Percentiles rank a stretch among this genome's conserved stretches.
These are phyloP conservation scores for Porites cylindrica DNA, from an alignment of 92 coral and sea anemone genomes.

Conservation along the genomic window DNA sequence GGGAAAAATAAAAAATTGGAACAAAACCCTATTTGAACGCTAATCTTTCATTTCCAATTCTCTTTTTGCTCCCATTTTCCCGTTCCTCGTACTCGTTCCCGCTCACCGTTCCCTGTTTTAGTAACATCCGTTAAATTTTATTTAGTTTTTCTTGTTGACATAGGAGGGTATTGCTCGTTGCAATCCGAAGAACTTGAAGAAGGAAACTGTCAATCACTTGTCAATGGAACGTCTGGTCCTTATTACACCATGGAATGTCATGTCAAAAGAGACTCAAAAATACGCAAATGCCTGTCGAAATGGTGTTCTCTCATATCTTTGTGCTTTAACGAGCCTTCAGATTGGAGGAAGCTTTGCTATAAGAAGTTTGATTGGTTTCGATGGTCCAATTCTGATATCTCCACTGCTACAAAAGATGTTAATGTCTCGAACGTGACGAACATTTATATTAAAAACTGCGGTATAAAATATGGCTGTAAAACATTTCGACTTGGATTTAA, in stretches of 20 bases:
- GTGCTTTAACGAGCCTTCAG: not conserved
- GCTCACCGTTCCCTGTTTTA: no score
- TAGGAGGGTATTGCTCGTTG: not conserved
- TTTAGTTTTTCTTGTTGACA: no score
- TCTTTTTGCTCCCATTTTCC: no score
- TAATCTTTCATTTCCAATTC: no score
- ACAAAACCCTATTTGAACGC: no score
- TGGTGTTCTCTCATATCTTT: not conserved
- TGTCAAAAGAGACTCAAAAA: no score
- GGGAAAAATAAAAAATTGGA: no score
- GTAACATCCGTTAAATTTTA: no score
- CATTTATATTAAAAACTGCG: not conserved
- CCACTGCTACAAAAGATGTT: not conserved
- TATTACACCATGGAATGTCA: not conserved
- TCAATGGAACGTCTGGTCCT: not conserved
- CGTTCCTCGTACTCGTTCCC: no score
- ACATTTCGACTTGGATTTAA: not conserved
- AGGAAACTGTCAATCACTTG: slow-evolving; percentile 5
- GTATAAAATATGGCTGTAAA: not conserved
- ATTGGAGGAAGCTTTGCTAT: not conserved
- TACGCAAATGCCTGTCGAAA: not conserved
- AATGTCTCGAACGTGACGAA: not conserved
- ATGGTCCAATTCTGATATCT: not conserved
- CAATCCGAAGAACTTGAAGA: not conserved
- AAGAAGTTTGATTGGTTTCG: not conserved